A percentile compares a stretch with the other conserved stretches of the same genome.
phyloP scores from a whole-genome alignment of 2,888 invertebrate genomes.

The Drosophila hamatofila region DNA sequence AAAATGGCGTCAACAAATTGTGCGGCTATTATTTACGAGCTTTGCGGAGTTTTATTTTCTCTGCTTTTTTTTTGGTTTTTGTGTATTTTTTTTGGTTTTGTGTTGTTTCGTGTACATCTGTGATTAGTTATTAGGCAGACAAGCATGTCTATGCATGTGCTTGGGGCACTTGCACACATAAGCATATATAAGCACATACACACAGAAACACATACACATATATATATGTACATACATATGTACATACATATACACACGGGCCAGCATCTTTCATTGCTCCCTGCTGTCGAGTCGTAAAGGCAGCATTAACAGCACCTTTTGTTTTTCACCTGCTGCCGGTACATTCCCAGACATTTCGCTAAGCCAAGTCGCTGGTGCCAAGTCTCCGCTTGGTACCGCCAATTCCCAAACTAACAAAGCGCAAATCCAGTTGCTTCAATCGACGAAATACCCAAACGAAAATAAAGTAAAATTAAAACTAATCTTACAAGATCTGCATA shows the following conservation, averaged over 20 bases:
- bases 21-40: constrained; percentile 62
- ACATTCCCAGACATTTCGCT: constrained; percentile 68
- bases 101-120: constrained; percentile 17
- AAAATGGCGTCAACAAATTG: constrained; percentile 65
- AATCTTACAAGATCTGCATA: constrained; percentile 20
- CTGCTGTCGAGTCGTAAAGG: constrained; percentile 36
- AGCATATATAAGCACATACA: background rate
- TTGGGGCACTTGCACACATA: constrained; percentile 22
- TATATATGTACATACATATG: background rate
- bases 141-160: constrained; percentile 13
- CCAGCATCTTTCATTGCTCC: constrained; percentile 41
- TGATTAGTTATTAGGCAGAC: constrained; percentile 26
- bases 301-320: constrained; percentile 53
- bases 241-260: background rate
- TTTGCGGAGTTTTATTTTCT: constrained; percentile 31
- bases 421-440: constrained; percentile 44
- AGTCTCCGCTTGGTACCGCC: constrained; percentile 68
- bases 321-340: constrained; percentile 55
- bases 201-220: background rate
- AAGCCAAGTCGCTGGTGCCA: constrained; percentile 62
- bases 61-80: background rate
- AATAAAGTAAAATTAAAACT: constrained; percentile 13
- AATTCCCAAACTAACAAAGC: constrained; percentile 24
- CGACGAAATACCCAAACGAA: constrained; percentile 17
- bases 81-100: background rate